These are phyloP conservation scores for Oncorhynchus keta DNA, from an alignment of 2,113 vertebrate species.

Conservation along the genomic window DNA sequence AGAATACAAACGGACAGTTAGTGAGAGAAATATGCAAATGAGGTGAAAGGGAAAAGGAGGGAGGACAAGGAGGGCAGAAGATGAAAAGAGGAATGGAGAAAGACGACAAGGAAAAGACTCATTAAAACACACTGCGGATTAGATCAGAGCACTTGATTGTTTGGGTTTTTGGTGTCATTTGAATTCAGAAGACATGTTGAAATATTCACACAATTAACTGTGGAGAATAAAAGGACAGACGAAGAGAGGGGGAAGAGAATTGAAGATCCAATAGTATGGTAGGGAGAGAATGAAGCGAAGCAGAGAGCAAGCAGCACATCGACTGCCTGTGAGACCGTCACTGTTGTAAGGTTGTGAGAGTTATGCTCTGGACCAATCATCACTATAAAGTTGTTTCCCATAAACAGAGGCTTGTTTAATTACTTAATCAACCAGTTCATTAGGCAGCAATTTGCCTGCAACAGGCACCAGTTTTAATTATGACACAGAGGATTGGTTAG, in stretches of 20 bases:
- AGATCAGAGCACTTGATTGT: neutral
- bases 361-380: conserved; percentile 28
- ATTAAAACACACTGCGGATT: conserved; percentile 24
- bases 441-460: conserved; percentile 53
- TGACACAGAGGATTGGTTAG: conserved; percentile 35
- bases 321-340: neutral
- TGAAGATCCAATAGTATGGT: no score
- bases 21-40: neutral
- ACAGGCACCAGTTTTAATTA: conserved; percentile 13
- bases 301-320: conserved; percentile 30
- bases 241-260: no score
- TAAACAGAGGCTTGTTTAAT: conserved; percentile 23
- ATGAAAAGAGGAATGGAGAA: neutral
- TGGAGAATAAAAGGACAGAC: neutral
- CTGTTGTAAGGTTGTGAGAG: conserved; percentile 1
- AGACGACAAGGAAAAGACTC: neutral
- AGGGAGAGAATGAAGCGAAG: neutral
- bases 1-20: neutral
- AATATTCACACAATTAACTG: neutral
- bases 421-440: conserved; percentile 50
- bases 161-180: neutral
- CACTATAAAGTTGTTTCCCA: conserved; percentile 8
- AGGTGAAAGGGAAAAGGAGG: neutral
- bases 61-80: neutral
- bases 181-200: neutral